Base-by-base conservation (phyloP, 2,888 invertebrate species). In the Euzetes globulus region DNA sequence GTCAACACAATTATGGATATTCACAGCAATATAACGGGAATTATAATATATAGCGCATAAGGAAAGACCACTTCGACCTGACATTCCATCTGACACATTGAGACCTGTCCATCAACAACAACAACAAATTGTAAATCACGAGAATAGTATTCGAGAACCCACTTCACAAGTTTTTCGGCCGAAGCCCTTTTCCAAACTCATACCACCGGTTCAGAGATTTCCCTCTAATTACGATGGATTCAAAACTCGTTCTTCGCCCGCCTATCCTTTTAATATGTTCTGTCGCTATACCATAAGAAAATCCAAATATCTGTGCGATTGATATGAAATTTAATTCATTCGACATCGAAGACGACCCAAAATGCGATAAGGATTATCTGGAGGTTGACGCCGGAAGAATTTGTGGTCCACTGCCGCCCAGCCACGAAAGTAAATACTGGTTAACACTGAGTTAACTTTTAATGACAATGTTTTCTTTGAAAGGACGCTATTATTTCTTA, bases 321-420 rank as follows among this genome's bases (percentile, higher is more conserved):
- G 78, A 79, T 72, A 70, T 80, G 17, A 80, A 77, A 22, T 80
- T 80, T 70, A 74, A 75, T 58, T 75, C 76, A 11, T 79, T 79
- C 27, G 77, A 79, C 52, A 58, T 79, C 19, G 78, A 79, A 72
- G 76, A 76, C n/a, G 73, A 75, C 2, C 70, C 71, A n/a, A 76
- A 76, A 45, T 79, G 79, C 60, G 71, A 74, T 11, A 78, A 76
- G 17, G 79, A 79, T 60, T 79, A 77, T 41, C 75, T 79, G 33
- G 74, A 63, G 15, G 75, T 79, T 2, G 79, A 79, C 50, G 76
- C 76, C 17, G 71, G 74, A 27, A 74, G 50, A 33, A 72, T 76
- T n/a, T 76, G 76, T 45, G 76, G 76, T 13, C 47, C 50, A 17
- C 41, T 76, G 15, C 76, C 76, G 9, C 75, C 74, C 2, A 45